Percentiles rank a stretch among this genome's conserved stretches.
These are phyloP conservation scores for Onychomys torridus DNA, from an alignment of 2,797 vertebrate genomes.

Conservation along the genomic window DNA sequence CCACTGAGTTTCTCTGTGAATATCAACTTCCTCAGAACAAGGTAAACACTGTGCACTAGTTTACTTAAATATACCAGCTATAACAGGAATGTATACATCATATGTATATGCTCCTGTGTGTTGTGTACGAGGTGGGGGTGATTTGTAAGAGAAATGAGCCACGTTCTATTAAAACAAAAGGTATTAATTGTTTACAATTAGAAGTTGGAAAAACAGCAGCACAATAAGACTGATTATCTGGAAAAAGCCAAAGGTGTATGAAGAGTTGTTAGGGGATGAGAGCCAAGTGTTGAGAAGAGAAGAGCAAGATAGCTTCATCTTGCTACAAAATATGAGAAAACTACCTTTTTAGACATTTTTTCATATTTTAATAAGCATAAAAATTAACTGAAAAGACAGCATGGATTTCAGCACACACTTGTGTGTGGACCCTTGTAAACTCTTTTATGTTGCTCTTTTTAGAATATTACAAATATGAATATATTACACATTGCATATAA, in stretches of 20 bases:
- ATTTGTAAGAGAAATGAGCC: neutral
- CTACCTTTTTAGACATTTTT: slow-evolving; percentile 2
- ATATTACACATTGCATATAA: neutral
- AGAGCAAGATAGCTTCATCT: neutral
- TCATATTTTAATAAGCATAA: slow-evolving; percentile 22
- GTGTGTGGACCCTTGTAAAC: neutral
- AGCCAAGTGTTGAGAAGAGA: neutral
- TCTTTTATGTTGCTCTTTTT: neutral
- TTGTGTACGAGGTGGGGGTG: neutral
- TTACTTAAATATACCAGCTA: neutral
- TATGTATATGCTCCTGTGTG: neutral
- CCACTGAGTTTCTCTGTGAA: neutral
- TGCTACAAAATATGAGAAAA: neutral
- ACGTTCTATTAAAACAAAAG: neutral
- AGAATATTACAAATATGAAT: slow-evolving; percentile 9
- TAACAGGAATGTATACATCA: neutral
- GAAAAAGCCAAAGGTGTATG: neutral
- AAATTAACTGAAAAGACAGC: slow-evolving; percentile 11
- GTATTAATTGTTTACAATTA: neutral
- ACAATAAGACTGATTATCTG: neutral
- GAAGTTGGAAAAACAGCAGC: neutral
- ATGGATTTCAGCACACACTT: neutral
- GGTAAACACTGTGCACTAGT: neutral
- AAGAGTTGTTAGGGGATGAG: neutral
- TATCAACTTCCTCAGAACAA: neutral